Conservation (phyloP, 2,113 vertebrate species). For the Poicephalus gulielmi region DNA sequence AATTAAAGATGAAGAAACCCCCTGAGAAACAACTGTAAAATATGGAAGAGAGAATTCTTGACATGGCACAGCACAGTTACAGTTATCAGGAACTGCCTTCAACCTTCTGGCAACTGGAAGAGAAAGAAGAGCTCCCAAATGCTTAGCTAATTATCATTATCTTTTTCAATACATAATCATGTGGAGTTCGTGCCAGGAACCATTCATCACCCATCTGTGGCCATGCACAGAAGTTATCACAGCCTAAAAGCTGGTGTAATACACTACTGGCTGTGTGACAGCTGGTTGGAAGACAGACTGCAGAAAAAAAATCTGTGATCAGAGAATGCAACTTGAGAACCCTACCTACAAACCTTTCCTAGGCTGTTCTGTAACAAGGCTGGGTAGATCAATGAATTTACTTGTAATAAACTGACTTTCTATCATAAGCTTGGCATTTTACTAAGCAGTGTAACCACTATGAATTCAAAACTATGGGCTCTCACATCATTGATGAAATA, state of each 20-base stretch:
- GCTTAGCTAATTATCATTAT: constrained; percentile 49
- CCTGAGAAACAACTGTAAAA: neutral
- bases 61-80: neutral
- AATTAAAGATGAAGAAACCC: neutral
- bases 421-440: neutral
- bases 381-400: neutral
- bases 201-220: constrained; percentile 47
- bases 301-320: constrained; percentile 7
- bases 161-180: constrained; percentile 44
- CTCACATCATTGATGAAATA: neutral
- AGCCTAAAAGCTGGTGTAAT: neutral
- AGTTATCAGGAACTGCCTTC: neutral
- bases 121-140: constrained; percentile 24
- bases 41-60: neutral
- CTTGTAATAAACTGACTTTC: neutral
- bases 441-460: neutral
- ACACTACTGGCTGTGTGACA: neutral
- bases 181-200: neutral
- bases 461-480: neutral
- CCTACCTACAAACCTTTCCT: neutral
- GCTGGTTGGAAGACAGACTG: neutral
- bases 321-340: neutral
- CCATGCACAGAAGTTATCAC: neutral
- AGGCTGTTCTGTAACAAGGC: neutral
- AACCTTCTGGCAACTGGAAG: neutral